phyloP scores from a whole-genome alignment of 1,140 invertebrate species.

The Sarcophaga peregrina region DNA sequence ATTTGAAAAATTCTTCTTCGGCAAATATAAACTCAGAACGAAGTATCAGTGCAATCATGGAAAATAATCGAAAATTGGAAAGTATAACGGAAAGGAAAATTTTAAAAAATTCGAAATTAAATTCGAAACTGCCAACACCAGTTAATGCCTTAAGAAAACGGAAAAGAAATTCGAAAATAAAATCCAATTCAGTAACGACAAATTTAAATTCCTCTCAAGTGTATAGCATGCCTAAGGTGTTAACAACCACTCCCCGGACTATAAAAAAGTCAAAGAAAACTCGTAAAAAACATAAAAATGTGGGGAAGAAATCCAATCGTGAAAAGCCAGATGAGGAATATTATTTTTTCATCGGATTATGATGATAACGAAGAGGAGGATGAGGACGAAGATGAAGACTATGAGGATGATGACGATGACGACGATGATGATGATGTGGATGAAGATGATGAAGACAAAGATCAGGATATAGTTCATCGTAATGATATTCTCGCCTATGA shows the following conservation, averaged over 20 bases:
- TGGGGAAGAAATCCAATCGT: neutral
- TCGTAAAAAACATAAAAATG: neutral
- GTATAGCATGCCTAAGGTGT: neutral
- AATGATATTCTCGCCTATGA: neutral
- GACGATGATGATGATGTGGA: conserved; percentile 8
- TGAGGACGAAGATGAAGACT: conserved; percentile 47
- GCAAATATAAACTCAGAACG: too few relatives aligned
- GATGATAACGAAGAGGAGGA: conserved; percentile 49
- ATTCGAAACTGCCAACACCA: neutral
- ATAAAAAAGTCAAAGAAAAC: neutral
- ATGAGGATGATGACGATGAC: conserved; percentile 8
- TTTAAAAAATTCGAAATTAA: too few relatives aligned
- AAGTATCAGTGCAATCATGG: too few relatives aligned
- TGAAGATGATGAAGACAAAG: neutral
- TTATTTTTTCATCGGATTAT: neutral
- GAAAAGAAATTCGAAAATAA: neutral
- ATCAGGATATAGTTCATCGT: neutral
- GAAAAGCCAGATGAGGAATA: conserved; percentile 17
- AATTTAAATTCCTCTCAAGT: neutral
- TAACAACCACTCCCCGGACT: neutral
- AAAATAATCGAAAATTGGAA: too few relatives aligned
- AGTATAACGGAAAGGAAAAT: too few relatives aligned
- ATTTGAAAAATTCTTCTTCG: too few relatives aligned
- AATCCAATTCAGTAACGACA: neutral
- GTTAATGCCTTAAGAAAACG: neutral